A percentile compares a stretch with the other conserved stretches of the same genome.
Evolutionary conservation across 2,888 invertebrate species (phyloP).

Genomic region (Ennomos fuscantarius): DNA sequence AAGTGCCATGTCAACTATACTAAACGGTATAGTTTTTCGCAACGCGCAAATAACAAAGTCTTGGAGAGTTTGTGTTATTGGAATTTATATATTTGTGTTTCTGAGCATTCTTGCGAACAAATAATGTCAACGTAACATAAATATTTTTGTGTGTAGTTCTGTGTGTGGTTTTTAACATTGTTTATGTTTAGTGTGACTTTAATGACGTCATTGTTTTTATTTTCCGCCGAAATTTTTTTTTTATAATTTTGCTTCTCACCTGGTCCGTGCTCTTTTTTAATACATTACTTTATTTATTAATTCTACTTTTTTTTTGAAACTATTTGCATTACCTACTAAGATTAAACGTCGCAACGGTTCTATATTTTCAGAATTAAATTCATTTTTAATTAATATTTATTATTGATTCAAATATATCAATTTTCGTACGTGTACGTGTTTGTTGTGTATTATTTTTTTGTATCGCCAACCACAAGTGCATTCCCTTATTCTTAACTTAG

Average conservation of each 20-base stretch:
- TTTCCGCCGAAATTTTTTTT: too few species aligned
- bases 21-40: slow-evolving; percentile 35
- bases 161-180: too few species aligned
- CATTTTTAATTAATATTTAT: background rate
- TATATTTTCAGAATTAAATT: too few species aligned
- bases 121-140: background rate
- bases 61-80: slow-evolving; percentile 20
- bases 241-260: too few species aligned
- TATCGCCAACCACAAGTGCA: slow-evolving; percentile 23
- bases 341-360: too few species aligned
- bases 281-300: too few species aligned
- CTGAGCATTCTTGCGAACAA: slow-evolving; percentile 15
- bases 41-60: slow-evolving; percentile 25
- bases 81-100: slow-evolving; percentile 22
- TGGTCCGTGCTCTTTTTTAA: too few species aligned
- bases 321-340: too few species aligned
- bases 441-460: background rate
- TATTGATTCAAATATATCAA: background rate
- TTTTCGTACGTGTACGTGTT: background rate
- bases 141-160: background rate
- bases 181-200: too few species aligned
- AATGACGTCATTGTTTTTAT: too few species aligned
- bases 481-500: slow-evolving; percentile 16
- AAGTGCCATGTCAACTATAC: slow-evolving; percentile 43
- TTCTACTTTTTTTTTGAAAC: too few species aligned